These are phyloP conservation scores for Cephus sareptanus DNA, from an alignment of 2,888 invertebrate genomes.

Conservation along the genomic window DNA sequence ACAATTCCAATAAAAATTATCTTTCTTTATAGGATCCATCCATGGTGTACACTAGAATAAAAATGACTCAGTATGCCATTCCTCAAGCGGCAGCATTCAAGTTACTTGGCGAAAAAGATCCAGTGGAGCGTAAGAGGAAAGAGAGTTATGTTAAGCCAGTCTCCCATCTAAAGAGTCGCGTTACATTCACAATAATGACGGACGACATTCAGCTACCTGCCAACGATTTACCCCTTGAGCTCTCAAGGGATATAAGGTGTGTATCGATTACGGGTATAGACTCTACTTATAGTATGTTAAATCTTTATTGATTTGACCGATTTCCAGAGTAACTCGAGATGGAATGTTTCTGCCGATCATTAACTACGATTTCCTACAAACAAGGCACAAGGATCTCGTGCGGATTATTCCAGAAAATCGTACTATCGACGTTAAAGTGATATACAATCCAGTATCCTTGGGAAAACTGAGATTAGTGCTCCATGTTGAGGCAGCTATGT, in stretches of 20 bases:
- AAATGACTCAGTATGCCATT: slow-evolving; percentile 78
- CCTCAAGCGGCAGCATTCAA: slow-evolving; percentile 83
- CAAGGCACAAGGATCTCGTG: slow-evolving; percentile 80
- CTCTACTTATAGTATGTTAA: not conserved
- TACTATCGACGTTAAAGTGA: slow-evolving; percentile 75
- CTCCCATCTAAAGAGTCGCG: slow-evolving; percentile 80
- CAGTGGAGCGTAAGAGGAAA: slow-evolving; percentile 17
- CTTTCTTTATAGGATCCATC: slow-evolving; percentile 37
- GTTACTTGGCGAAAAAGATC: slow-evolving; percentile 70
- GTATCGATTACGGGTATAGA: not conserved
- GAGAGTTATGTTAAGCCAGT: slow-evolving; percentile 68
- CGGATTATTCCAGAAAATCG: slow-evolving; percentile 72
- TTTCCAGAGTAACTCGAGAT: slow-evolving; percentile 70
- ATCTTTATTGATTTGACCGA: not conserved
- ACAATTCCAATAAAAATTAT: not conserved
- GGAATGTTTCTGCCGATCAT: slow-evolving; percentile 84
- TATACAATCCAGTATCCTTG: slow-evolving; percentile 80
- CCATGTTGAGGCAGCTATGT: slow-evolving; percentile 81
- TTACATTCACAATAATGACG: slow-evolving; percentile 82
- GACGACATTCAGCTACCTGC: slow-evolving; percentile 76
- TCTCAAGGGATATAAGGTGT: slow-evolving; percentile 73
- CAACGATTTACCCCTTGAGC: slow-evolving; percentile 76
- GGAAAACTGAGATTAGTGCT: slow-evolving; percentile 82
- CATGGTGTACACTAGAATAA: slow-evolving; percentile 73
- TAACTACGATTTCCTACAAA: slow-evolving; percentile 85